Percentiles rank a stretch among this genome's conserved stretches.
Evolutionary conservation across 2,888 invertebrate species (phyloP).

Genomic region (Dicranocentrus wangi): DNA sequence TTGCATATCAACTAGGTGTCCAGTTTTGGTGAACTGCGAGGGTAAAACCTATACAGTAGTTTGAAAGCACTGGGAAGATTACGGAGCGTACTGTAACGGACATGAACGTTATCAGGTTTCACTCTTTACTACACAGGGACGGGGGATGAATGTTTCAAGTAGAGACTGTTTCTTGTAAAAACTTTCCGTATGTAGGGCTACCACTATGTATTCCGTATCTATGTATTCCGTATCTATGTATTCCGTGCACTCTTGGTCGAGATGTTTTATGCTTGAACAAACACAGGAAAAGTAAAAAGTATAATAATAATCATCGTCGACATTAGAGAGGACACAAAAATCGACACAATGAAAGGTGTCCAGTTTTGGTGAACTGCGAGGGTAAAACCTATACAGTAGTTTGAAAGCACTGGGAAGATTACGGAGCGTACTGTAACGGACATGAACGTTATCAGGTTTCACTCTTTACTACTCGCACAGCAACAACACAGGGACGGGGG

Average conservation of each 20-base stretch:
- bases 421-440: background rate
- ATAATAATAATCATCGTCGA: slow-evolving; percentile 46
- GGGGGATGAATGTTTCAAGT: slow-evolving; percentile 23
- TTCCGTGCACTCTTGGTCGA: background rate
- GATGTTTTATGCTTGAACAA: slow-evolving; percentile 38
- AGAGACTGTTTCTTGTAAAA: slow-evolving; percentile 26
- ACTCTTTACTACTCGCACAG: slow-evolving; percentile 2
- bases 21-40: slow-evolving; percentile 17
- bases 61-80: background rate
- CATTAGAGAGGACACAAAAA: slow-evolving; percentile 41
- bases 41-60: background rate
- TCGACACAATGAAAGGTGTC: slow-evolving; percentile 35
- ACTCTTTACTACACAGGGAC: background rate
- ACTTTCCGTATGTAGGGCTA: slow-evolving; percentile 10
- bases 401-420: background rate
- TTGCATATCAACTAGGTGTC: slow-evolving; percentile 59
- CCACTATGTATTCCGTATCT: background rate
- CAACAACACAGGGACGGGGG: slow-evolving; percentile 3
- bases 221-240: no score
- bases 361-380: slow-evolving; percentile 17
- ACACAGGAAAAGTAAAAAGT: slow-evolving; percentile 25
- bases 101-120: slow-evolving; percentile 12
- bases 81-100: background rate
- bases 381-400: background rate
- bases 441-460: slow-evolving; percentile 9